Conservation (phyloP, 2,113 vertebrate genomes). For the Ictidomys tridecemlineatus region DNA sequence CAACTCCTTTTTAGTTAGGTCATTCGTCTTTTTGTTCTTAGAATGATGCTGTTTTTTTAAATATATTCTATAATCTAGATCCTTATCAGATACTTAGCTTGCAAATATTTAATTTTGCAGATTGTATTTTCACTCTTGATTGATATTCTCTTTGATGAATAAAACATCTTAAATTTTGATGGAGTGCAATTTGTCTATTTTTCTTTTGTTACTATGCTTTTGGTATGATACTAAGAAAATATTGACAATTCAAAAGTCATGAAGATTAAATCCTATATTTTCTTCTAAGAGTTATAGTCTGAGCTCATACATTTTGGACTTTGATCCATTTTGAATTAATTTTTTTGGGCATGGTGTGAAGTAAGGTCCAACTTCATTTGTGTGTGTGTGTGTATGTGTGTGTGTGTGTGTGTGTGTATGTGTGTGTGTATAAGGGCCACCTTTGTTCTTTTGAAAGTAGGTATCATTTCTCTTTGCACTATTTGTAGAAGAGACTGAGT, state of each 20-base stretch:
- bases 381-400: background rate
- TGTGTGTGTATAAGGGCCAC: background rate
- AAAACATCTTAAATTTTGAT: slow-evolving; percentile 5
- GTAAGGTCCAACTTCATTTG: too few species aligned
- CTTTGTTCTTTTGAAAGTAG: slow-evolving; percentile 18
- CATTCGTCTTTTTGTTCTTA: background rate
- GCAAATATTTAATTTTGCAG: background rate
- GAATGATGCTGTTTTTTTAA: slow-evolving; percentile 9
- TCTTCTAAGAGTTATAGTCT: background rate
- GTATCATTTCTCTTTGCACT: background rate
- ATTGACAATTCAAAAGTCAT: background rate
- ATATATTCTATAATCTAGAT: background rate
- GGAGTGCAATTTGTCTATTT: background rate
- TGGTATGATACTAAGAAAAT: background rate
- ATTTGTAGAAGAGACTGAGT: slow-evolving; percentile 4
- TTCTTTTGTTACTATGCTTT: background rate
- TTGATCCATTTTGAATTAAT: background rate
- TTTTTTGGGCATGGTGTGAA: background rate
- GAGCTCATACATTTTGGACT: background rate
- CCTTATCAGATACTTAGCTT: background rate
- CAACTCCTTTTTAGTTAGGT: background rate
- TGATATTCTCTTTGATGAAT: background rate
- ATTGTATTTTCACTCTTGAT: background rate
- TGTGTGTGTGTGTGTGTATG: background rate
- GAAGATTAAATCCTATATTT: background rate